Evolutionary conservation across 2,113 vertebrate genomes (phyloP), one percentile per base, ranked within the genome.

Genomic region (Gambusia affinis): DNA sequence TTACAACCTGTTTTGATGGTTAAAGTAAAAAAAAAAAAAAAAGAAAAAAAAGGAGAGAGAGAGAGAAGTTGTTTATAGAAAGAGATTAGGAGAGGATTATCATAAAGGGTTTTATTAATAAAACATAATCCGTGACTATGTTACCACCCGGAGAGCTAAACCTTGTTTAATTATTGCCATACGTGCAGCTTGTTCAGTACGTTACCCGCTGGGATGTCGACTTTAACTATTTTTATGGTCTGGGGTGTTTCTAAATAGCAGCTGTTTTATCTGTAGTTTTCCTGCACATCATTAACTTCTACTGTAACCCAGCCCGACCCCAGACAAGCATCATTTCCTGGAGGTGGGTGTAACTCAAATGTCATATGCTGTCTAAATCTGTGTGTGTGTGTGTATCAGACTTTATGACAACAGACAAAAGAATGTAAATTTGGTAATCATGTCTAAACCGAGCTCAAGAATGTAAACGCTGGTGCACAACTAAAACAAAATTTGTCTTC

Each of bases 301-400:
- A 76, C 72, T 68, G 69, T 69, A 72, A 82, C 64, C 31, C 61
- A 37, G 79, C 81, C 83, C 82, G 72, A 84, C 75, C 84, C 76
- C 60, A 91, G 80, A 87, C 83, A 84, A 69, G 83, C 75, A 83
- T 87, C 80, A 89, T 90, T 92, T 90, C 86, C 86, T 86, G 67
- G 69, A 87, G 47, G 83, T 89, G 90, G 92, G 89, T 86, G 87
- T 84, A 90, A 83, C 85, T 87, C 85, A 83, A 80, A 90, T 14
- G 77, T 86, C 77, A 87, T 79, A 51, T 76, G 29, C 62, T 80
- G 66, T 81, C 72, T 70, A 65, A 67, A 66, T 67, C 54, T 72
- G 61, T 8, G 51, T 24, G 51, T 22, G 22, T 24, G 51, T 24
- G 51, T 57, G 73, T 66, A 76, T 79, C 63, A 64, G 63, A 73